These are phyloP conservation scores for Papilio gigon DNA, from an alignment of 2,888 invertebrate species.

Conservation along the genomic window DNA sequence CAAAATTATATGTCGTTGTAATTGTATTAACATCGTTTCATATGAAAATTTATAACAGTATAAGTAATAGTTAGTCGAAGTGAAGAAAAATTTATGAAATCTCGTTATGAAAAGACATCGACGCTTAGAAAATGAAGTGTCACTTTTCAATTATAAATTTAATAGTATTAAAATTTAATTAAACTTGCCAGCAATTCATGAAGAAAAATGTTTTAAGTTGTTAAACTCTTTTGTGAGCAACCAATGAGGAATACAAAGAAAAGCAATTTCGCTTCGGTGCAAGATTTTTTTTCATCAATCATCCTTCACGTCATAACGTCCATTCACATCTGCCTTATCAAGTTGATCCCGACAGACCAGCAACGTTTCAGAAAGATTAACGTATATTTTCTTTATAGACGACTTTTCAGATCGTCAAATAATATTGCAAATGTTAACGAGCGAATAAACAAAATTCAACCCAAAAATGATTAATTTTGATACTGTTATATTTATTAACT, in stretches of 20 bases:
- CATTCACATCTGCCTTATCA: conserved; percentile 31
- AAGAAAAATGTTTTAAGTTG: not conserved
- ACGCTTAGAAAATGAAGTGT: not conserved
- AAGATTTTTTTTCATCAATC: conserved; percentile 32
- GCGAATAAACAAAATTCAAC: too few species aligned
- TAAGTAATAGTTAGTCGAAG: not conserved
- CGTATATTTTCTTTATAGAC: not conserved
- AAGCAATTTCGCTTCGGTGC: conserved; percentile 2
- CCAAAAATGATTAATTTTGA: too few species aligned
- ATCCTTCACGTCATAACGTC: conserved; percentile 11
- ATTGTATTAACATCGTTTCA: not conserved
- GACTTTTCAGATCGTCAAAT: conserved; percentile 16
- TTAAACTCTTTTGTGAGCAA: not conserved
- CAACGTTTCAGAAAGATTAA: conserved; percentile 14
- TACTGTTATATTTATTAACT: too few species aligned
- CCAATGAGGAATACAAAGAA: conserved; percentile 9
- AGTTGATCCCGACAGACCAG: conserved; percentile 28
- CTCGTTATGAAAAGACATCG: conserved; percentile 12
- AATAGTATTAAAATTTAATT: conserved; percentile 6
- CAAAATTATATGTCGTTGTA: not conserved
- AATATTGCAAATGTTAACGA: not conserved
- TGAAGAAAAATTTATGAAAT: not conserved
- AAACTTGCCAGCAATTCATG: not conserved
- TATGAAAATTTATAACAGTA: not conserved
- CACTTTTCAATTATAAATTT: conserved; percentile 7